Evolutionary conservation across 2,113 vertebrate genomes (phyloP).

Genomic region (Eidolon helvum): DNA sequence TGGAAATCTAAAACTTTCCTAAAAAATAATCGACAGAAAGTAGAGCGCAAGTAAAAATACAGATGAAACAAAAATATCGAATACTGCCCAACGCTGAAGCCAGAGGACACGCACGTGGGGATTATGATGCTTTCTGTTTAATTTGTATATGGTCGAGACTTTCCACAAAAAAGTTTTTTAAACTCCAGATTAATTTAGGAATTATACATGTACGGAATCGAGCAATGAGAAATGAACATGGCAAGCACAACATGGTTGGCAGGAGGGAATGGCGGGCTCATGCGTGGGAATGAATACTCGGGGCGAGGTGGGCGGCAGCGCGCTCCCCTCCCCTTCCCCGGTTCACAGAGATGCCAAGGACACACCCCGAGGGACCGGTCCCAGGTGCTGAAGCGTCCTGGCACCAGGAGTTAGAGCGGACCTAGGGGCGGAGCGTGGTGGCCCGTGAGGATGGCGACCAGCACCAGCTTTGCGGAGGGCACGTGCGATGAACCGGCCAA

Average conservation of each 20-base stretch:
- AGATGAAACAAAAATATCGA: background rate
- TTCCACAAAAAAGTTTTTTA: background rate
- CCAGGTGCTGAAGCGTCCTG: too few species aligned
- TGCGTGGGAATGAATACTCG: too few species aligned
- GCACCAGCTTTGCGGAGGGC: too few species aligned
- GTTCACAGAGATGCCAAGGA: rapidly evolving
- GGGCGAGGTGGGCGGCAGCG: too few species aligned
- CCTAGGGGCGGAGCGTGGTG: rapidly evolving
- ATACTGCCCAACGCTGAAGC: background rate
- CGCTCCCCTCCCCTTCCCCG: too few species aligned
- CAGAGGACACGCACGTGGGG: too few species aligned
- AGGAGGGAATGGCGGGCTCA: background rate
- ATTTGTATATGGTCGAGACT: background rate
- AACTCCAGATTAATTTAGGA: background rate
- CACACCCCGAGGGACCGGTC: rapidly evolving
- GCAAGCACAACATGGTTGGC: background rate
- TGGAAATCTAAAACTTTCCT: background rate
- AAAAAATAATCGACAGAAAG: background rate
- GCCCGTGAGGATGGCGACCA: background rate
- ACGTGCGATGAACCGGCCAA: too few species aligned
- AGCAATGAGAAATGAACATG: background rate
- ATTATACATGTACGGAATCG: background rate
- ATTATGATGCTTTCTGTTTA: background rate
- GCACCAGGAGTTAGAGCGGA: too few species aligned
- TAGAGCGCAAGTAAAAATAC: background rate